Conservation (phyloP, 2,113 vertebrate species). For the Willisornis vidua region DNA sequence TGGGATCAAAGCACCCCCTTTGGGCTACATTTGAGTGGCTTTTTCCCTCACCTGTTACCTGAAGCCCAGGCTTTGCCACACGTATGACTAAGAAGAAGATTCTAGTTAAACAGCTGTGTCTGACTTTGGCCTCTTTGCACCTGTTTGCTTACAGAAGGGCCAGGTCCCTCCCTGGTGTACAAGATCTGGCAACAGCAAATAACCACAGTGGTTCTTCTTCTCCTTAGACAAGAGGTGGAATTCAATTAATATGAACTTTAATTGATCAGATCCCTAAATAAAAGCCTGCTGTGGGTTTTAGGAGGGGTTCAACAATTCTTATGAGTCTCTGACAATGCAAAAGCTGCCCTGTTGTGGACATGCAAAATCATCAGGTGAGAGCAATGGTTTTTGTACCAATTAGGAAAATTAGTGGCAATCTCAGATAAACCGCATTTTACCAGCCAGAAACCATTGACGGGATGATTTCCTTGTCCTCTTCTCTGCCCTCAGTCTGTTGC, state of each 20-base stretch:
- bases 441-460: background rate
- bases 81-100: background rate
- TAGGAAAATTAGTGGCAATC: background rate
- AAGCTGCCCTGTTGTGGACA: background rate
- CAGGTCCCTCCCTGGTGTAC: background rate
- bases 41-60: background rate
- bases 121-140: background rate
- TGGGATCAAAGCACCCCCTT: background rate
- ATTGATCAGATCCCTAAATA: background rate
- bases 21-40: background rate
- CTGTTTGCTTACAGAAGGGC: background rate
- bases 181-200: background rate
- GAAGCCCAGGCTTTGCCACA: background rate
- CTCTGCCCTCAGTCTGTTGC: background rate
- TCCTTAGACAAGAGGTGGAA: background rate
- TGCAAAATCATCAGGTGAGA: background rate
- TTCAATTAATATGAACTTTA: background rate
- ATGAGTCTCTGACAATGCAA: background rate
- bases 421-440: background rate
- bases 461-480: background rate
- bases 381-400: background rate
- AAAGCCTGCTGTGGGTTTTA: background rate
- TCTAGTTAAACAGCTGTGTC: background rate
- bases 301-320: background rate
- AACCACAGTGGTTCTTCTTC: background rate